A percentile compares a stretch with the other conserved stretches of the same genome.
Conservation (phyloP, 2,113 vertebrate genomes). For the Rynchops niger region DNA sequence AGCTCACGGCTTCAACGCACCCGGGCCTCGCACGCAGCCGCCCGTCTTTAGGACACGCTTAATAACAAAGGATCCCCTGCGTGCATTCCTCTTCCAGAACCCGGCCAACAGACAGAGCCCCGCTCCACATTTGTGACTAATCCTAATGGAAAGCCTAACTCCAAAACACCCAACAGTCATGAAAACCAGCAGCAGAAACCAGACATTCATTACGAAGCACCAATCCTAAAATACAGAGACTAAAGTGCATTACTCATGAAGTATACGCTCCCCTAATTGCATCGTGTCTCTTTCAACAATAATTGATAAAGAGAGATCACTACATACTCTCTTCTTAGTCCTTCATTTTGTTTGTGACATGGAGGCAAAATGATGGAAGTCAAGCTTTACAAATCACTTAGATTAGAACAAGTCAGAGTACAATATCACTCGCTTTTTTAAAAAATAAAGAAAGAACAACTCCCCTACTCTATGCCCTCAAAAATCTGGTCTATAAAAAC, state of each 20-base stretch:
- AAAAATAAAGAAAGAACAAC: neutral
- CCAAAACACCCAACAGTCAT: neutral
- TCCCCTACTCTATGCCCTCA: neutral
- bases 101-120: neutral
- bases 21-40: accelerated
- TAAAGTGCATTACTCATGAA: neutral
- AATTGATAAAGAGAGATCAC: neutral
- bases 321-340: neutral
- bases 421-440: neutral
- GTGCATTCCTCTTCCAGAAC: neutral
- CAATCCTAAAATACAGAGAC: neutral
- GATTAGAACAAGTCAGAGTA: neutral
- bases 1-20: accelerated
- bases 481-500: neutral
- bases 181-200: neutral
- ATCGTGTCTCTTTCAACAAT: neutral
- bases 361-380: neutral
- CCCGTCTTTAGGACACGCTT: accelerated
- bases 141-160: neutral
- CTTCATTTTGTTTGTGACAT: neutral
- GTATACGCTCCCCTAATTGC: neutral
- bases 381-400: neutral
- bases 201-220: neutral
- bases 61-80: too few species aligned
- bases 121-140: neutral